Percentiles rank a stretch among this genome's conserved stretches.
phyloP scores from a whole-genome alignment of 2,888 invertebrate genomes.

The Rhimphoctona megacephalus region DNA sequence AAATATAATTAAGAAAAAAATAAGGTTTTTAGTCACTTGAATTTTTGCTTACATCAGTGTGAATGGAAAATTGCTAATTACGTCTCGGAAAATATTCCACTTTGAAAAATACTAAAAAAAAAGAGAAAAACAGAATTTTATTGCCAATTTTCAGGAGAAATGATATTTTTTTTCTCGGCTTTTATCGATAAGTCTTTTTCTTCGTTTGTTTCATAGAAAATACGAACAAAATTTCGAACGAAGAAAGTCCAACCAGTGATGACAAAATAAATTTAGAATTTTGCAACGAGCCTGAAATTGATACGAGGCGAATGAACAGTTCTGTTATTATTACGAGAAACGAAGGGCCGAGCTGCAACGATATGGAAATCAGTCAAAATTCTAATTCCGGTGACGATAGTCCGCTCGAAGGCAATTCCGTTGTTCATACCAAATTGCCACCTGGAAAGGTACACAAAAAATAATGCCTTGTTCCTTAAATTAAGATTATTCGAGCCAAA shows the following conservation, averaged over 20 bases:
- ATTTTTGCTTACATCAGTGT: too few species aligned
- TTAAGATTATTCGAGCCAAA: too few species aligned
- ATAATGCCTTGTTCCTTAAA: not conserved
- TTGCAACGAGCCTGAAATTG: slow-evolving; percentile 71
- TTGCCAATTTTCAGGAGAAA: not conserved
- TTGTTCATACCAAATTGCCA: slow-evolving; percentile 89
- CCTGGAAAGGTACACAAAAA: slow-evolving; percentile 88
- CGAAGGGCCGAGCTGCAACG: slow-evolving; percentile 73
- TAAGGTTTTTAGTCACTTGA: too few species aligned
- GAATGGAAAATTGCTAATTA: not conserved
- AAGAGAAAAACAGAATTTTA: not conserved
- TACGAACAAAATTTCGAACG: slow-evolving; percentile 72
- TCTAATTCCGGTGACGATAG: slow-evolving; percentile 86
- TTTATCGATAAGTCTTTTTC: not conserved
- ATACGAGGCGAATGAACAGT: slow-evolving; percentile 52
- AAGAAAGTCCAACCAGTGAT: slow-evolving; percentile 45
- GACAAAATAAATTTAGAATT: slow-evolving; percentile 54
- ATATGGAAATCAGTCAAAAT: slow-evolving; percentile 82
- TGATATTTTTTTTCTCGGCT: not conserved
- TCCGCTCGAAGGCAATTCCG: slow-evolving; percentile 87
- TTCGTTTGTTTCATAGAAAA: slow-evolving; percentile 50
- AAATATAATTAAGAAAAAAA: not conserved
- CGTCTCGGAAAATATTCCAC: not conserved
- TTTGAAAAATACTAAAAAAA: not conserved
- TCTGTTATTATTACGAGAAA: slow-evolving; percentile 72